Conservation (phyloP, 35 echinoderm and acorn worm genomes). For the Strongylocentrotus purpuratus region DNA sequence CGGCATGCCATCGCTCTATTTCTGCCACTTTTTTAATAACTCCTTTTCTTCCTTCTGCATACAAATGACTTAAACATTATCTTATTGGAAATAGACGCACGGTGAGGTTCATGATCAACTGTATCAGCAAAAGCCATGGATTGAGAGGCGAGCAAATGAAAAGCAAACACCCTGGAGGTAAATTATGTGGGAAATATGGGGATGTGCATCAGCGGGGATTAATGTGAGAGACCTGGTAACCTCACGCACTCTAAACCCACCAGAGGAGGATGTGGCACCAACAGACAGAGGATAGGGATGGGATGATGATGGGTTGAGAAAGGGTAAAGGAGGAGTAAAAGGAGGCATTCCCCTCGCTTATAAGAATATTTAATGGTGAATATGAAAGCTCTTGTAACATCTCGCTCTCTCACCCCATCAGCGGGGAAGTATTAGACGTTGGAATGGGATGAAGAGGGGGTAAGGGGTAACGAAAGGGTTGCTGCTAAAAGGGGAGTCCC, state of each 20-base stretch:
- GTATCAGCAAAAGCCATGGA: not conserved
- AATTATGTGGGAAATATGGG: not conserved
- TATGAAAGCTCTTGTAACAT: too few relatives aligned
- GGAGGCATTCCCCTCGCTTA: too few relatives aligned
- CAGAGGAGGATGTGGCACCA: not conserved
- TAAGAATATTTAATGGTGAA: too few relatives aligned
- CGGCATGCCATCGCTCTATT: not conserved
- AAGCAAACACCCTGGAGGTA: not conserved
- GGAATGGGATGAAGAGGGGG: too few relatives aligned
- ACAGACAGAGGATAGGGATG: too few relatives aligned
- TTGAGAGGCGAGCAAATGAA: conserved; percentile 2
- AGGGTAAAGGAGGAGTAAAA: too few relatives aligned
- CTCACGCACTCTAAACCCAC: not conserved
- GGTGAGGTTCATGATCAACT: not conserved
- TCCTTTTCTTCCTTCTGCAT: not conserved
- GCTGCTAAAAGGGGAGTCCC: too few relatives aligned
- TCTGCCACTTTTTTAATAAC: not conserved
- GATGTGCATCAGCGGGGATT: not conserved
- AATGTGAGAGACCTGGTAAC: not conserved
- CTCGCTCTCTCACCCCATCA: too few relatives aligned
- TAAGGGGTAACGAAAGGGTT: too few relatives aligned
- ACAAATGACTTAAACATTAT: not conserved
- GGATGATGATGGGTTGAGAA: too few relatives aligned
- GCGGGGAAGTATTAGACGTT: too few relatives aligned
- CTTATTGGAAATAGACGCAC: not conserved